These are phyloP conservation scores for Illadopsis cleaveri DNA, from an alignment of 2,113 vertebrate species.

Conservation along the genomic window DNA sequence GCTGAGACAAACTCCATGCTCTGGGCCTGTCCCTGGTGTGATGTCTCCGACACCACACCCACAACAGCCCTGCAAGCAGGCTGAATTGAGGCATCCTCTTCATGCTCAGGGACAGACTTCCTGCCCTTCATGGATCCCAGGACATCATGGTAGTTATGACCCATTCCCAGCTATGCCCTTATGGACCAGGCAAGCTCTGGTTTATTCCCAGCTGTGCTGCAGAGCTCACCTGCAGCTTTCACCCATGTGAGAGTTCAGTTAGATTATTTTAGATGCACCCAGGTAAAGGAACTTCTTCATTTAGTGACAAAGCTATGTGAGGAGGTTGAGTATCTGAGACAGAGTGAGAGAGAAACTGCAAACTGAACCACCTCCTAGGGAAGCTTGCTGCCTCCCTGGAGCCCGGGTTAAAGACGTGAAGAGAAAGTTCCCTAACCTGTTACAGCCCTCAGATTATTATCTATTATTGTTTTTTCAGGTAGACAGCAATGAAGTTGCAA, in stretches of 20 bases:
- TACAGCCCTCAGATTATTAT: neutral
- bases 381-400: neutral
- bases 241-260: neutral
- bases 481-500: neutral
- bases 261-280: neutral
- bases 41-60: neutral
- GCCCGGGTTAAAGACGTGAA: neutral
- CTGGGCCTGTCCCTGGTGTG: neutral
- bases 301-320: fast-evolving
- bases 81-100: neutral
- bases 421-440: neutral
- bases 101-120: neutral
- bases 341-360: neutral
- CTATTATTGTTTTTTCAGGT: neutral
- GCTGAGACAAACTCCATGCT: neutral
- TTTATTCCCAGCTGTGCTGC: neutral
- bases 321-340: neutral
- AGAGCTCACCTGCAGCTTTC: neutral
- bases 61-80: neutral
- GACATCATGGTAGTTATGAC: fast-evolving
- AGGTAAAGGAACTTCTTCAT: neutral
- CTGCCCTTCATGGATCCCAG: neutral
- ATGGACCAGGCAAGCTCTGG: too few relatives aligned
- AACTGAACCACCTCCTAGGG: neutral
- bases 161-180: neutral